These are phyloP conservation scores for Megastigmus dorsalis DNA, from an alignment of 2,888 invertebrate species.

Conservation along the genomic window DNA sequence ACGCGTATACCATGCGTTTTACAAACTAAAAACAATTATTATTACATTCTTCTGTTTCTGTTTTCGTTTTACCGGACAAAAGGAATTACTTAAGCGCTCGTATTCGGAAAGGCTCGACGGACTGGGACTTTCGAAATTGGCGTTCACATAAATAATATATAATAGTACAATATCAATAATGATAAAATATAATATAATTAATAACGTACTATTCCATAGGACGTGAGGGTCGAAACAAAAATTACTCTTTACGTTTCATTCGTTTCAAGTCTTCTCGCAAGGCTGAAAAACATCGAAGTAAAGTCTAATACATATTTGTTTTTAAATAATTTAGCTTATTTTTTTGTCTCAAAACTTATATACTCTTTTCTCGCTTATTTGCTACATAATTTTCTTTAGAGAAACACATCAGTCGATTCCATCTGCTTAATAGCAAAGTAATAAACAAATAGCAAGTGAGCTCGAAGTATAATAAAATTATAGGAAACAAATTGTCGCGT, in stretches of 20 bases:
- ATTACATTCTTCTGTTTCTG: slow-evolving; percentile 25
- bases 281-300: slow-evolving; percentile 35
- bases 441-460: too few relatives aligned
- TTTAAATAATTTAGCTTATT: not conserved
- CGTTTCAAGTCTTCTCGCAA: not conserved
- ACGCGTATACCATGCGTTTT: slow-evolving; percentile 32
- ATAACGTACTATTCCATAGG: slow-evolving; percentile 13
- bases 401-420: too few relatives aligned
- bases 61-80: slow-evolving; percentile 1
- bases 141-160: slow-evolving; percentile 40
- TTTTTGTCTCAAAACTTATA: not conserved
- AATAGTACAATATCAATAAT: slow-evolving; percentile 22
- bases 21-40: slow-evolving; percentile 22
- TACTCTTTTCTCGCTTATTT: not conserved
- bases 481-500: too few relatives aligned
- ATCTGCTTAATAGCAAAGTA: too few relatives aligned
- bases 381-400: too few relatives aligned
- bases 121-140: slow-evolving; percentile 21
- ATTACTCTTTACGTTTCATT: not conserved
- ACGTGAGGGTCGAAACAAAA: not conserved
- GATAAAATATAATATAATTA: slow-evolving; percentile 21
- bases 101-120: slow-evolving; percentile 13
- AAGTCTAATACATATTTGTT: not conserved
- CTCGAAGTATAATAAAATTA: too few relatives aligned
- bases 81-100: slow-evolving; percentile 19